A percentile compares a stretch with the other conserved stretches of the same genome.
phyloP scores from a whole-genome alignment of 2,113 vertebrate species.

The Eurystomus gularis region DNA sequence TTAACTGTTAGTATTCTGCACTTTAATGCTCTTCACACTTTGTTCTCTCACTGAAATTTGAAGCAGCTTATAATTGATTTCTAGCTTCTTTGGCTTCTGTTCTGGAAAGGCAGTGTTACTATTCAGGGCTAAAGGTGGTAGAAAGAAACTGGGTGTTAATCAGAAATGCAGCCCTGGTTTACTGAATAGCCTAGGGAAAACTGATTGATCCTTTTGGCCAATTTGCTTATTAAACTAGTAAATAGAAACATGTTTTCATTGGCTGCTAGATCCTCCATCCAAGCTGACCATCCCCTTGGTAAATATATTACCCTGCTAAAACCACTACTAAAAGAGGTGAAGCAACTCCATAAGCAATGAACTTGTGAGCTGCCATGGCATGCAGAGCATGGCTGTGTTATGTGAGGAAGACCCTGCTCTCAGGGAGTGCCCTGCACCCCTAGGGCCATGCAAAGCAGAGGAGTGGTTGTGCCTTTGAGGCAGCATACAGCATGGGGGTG shows the following conservation, averaged over 20 bases:
- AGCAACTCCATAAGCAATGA: too few relatives aligned
- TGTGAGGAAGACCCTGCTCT: fast-evolving
- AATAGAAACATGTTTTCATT: background rate
- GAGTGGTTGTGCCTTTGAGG: background rate
- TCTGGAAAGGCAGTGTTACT: background rate
- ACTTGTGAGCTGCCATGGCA: background rate
- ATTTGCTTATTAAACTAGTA: background rate
- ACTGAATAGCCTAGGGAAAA: background rate
- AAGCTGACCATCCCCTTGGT: background rate
- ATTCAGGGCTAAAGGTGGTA: background rate
- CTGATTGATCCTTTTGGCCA: background rate
- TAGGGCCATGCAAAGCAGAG: background rate
- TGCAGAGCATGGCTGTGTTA: fast-evolving
- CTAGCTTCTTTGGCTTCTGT: background rate
- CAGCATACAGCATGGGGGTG: fast-evolving
- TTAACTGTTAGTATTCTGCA: background rate
- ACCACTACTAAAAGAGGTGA: background rate
- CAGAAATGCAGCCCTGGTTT: background rate
- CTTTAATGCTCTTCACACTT: fast-evolving
- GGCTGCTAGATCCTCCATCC: background rate
- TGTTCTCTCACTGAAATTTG: background rate
- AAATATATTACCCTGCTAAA: background rate
- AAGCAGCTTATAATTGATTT: background rate
- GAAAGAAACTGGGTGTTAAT: background rate
- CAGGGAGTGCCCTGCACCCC: fast-evolving